Percentiles rank a stretch among this genome's conserved stretches.
phyloP scores from a whole-genome alignment of 53 echinoderm and acorn worm species.

The Paracentrotus lividus region DNA sequence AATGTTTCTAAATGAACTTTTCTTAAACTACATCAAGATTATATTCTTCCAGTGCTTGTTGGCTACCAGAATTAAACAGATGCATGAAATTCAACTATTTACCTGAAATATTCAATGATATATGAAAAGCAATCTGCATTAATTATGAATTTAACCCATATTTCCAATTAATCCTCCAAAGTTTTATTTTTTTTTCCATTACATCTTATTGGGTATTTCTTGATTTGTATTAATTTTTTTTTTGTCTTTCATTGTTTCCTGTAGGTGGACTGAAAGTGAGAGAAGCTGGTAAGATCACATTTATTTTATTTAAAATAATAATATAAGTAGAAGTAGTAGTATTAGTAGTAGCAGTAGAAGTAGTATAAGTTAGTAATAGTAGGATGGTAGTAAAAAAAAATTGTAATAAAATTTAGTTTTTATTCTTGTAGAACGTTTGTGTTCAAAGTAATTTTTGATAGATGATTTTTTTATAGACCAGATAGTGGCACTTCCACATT shows the following conservation, averaged over 20 bases:
- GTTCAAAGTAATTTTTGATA: too few species aligned
- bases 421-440: too few species aligned
- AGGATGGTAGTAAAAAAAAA: neutral
- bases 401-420: too few species aligned
- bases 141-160: neutral
- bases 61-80: too few species aligned
- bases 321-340: neutral
- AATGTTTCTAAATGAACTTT: neutral
- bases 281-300: conserved; percentile 58
- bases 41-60: too few species aligned
- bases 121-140: neutral
- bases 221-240: neutral
- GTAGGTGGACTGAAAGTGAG: conserved; percentile 61
- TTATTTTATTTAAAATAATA: neutral
- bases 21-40: neutral
- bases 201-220: neutral
- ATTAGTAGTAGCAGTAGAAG: neutral
- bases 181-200: neutral
- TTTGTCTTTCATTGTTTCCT: neutral
- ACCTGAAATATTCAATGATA: neutral
- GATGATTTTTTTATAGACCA: too few species aligned
- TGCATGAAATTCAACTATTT: too few species aligned
- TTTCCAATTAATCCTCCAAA: too few species aligned
- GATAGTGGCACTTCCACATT: too few species aligned
- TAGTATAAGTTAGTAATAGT: neutral